These are phyloP conservation scores for Gnathonemus longibarbis DNA, from an alignment of 2,113 vertebrate genomes.

Conservation along the genomic window DNA sequence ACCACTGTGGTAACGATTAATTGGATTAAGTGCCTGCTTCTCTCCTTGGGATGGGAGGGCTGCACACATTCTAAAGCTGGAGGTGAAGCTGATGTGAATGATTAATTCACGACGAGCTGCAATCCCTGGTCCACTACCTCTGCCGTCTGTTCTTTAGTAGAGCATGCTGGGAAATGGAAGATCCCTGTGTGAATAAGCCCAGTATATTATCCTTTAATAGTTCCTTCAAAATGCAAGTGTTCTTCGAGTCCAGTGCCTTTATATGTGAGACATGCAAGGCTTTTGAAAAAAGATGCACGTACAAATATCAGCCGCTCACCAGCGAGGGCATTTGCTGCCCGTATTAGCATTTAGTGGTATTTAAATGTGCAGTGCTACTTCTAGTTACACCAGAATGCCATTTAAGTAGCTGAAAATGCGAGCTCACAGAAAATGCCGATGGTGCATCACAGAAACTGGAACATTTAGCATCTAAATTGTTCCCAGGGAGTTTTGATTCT, in stretches of 20 bases:
- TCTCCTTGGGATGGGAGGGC: background rate
- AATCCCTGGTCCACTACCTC: background rate
- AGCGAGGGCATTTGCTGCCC: background rate
- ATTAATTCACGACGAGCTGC: background rate
- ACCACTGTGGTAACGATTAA: conserved; percentile 3
- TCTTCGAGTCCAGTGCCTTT: background rate
- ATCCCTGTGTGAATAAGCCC: background rate
- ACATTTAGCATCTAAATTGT: background rate
- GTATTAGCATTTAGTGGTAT: background rate
- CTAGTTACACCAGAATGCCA: background rate
- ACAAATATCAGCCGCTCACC: background rate
- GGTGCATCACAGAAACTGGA: background rate
- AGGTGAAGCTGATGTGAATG: conserved; percentile 2
- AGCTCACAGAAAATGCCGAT: background rate
- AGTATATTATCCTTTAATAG: conserved; percentile 4
- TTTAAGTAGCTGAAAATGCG: background rate
- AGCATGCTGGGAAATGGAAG: background rate
- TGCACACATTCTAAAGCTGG: background rate
- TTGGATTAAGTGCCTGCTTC: background rate
- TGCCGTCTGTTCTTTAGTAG: background rate
- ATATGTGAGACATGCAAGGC: background rate
- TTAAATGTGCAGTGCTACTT: background rate
- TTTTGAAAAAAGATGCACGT: background rate
- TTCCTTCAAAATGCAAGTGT: background rate
- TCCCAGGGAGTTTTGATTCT: background rate